These are phyloP conservation scores for Phalanger gymnotis DNA, from an alignment of 2,797 vertebrate species.

Conservation along the genomic window DNA sequence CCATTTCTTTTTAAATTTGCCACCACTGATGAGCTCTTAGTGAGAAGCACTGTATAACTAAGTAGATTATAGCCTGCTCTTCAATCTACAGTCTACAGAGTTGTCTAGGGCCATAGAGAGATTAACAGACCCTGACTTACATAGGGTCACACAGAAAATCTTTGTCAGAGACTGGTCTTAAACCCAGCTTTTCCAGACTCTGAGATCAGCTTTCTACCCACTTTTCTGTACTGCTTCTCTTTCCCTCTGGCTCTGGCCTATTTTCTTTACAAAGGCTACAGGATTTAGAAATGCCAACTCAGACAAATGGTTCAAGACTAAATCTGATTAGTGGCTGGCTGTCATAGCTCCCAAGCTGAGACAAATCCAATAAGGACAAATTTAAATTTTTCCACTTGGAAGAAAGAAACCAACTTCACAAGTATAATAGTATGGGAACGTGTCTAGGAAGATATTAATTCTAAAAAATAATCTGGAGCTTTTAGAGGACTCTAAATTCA, in stretches of 20 bases:
- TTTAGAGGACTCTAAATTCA: not conserved
- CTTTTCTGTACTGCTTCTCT: not conserved
- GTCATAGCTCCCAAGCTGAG: not conserved
- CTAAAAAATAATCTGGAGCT: not conserved
- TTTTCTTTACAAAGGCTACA: not conserved
- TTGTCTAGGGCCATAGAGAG: not conserved
- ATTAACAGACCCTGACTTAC: not conserved
- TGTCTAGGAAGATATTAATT: not conserved
- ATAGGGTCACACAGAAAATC: not conserved
- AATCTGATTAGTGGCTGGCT: not conserved
- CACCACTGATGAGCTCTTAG: not conserved
- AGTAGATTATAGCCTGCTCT: not conserved
- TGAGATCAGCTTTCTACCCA: not conserved
- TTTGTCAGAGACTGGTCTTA: not conserved
- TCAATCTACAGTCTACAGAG: not conserved
- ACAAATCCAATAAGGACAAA: not conserved
- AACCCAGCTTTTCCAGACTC: not conserved
- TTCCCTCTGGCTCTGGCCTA: not conserved
- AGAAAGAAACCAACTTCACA: not conserved
- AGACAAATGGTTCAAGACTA: not conserved
- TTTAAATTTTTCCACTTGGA: not conserved
- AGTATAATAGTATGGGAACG: not conserved
- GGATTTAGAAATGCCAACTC: not conserved
- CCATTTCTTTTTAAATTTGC: not conserved
- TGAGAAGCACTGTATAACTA: not conserved